Evolutionary conservation across 2,888 invertebrate species (phyloP).

Genomic region (Pandemis corylana): DNA sequence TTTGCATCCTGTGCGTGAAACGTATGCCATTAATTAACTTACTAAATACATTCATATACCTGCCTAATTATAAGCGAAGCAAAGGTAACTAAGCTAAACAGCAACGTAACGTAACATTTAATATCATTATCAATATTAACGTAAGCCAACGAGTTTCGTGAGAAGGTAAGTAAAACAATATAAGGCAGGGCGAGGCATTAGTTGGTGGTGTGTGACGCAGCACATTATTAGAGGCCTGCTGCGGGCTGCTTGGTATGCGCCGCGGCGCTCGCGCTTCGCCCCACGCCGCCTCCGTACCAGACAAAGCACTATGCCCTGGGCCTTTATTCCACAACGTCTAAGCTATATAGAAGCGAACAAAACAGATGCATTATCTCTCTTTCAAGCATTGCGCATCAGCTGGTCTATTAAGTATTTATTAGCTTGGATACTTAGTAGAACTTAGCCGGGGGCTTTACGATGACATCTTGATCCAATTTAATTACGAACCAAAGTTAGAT

Average conservation of each 20-base stretch:
- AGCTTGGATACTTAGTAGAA: too few relatives aligned
- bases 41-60: too few relatives aligned
- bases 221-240: conserved; percentile 70
- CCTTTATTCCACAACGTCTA: not conserved
- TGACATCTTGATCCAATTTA: too few relatives aligned
- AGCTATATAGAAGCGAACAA: not conserved
- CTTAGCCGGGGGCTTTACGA: too few relatives aligned
- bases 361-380: not conserved
- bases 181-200: conserved; percentile 60
- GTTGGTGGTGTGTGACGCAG: conserved; percentile 71
- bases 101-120: conserved; percentile 2
- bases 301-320: conserved; percentile 40
- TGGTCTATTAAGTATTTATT: too few relatives aligned
- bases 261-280: conserved; percentile 57
- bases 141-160: conserved; percentile 36
- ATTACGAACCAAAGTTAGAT: too few relatives aligned
- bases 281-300: conserved; percentile 52
- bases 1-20: too few relatives aligned
- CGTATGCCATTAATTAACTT: too few relatives aligned
- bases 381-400: not conserved
- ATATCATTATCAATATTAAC: conserved; percentile 11
- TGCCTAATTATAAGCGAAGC: too few relatives aligned
- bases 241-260: conserved; percentile 72
- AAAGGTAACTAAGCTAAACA: conserved; percentile 2
- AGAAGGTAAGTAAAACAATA: conserved; percentile 62